A percentile compares a stretch with the other conserved stretches of the same genome.
phyloP scores from a whole-genome alignment of 2,888 invertebrate genomes.

The Drosophila barbarae region DNA sequence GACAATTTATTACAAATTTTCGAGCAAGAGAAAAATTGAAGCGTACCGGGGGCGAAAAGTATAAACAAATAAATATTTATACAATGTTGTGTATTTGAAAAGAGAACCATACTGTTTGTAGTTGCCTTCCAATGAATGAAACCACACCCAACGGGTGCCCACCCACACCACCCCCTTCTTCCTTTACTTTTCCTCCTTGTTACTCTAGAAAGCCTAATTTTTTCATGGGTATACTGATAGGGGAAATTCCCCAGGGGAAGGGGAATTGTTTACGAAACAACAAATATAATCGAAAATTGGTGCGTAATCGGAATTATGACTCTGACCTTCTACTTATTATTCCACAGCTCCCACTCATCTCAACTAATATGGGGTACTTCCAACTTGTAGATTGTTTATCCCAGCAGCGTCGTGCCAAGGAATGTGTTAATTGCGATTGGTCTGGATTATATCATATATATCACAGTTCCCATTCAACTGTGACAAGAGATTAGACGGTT shows the following conservation, averaged over 20 bases:
- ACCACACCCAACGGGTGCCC: slow-evolving; percentile 18
- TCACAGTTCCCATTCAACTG: not conserved
- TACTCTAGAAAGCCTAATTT: not conserved
- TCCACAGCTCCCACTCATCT: slow-evolving; percentile 8
- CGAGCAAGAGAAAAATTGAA: slow-evolving; percentile 3
- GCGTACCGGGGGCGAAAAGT: slow-evolving; percentile 8
- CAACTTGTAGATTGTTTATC: slow-evolving; percentile 1
- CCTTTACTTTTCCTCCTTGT: slow-evolving; percentile 1
- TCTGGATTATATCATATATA: not conserved
- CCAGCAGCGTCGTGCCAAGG: not conserved
- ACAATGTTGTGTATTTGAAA: slow-evolving; percentile 26
- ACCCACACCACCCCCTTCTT: slow-evolving; percentile 6
- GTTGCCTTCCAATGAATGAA: slow-evolving; percentile 28
- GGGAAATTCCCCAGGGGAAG: slow-evolving; percentile 15
- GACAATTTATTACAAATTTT: slow-evolving; percentile 36
- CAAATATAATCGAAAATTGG: slow-evolving; percentile 35
- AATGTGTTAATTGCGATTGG: slow-evolving; percentile 1
- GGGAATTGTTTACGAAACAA: slow-evolving; percentile 33
- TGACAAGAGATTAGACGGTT: not conserved
- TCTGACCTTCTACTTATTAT: slow-evolving; percentile 5
- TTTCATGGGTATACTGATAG: slow-evolving; percentile 2
- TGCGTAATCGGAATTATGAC: slow-evolving; percentile 34
- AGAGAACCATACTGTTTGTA: slow-evolving; percentile 30
- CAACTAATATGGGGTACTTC: slow-evolving; percentile 2
- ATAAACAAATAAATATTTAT: slow-evolving; percentile 41